phyloP scores from a whole-genome alignment of 2,888 invertebrate species.

The Acleris emargana region DNA sequence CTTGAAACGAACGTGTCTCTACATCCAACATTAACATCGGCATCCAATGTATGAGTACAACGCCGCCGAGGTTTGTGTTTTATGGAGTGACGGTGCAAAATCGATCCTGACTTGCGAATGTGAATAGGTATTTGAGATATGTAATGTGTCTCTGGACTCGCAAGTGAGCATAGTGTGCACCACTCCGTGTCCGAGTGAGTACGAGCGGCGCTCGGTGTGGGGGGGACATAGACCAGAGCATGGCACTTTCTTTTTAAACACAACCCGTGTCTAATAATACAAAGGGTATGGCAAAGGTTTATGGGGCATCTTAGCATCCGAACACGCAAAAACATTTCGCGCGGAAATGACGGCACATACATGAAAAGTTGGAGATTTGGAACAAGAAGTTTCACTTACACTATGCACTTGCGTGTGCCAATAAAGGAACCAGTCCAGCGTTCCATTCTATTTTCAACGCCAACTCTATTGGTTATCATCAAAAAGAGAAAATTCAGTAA shows the following conservation, averaged over 20 bases:
- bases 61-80: slow-evolving; percentile 60
- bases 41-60: slow-evolving; percentile 49
- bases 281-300: slow-evolving; percentile 73
- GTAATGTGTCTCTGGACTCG: slow-evolving; percentile 64
- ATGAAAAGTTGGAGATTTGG: slow-evolving; percentile 83
- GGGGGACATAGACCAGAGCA: slow-evolving; percentile 80
- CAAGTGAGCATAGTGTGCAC: slow-evolving; percentile 68
- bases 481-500: slow-evolving; percentile 81
- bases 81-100: slow-evolving; percentile 86
- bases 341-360: slow-evolving; percentile 77
- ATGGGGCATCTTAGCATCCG: slow-evolving; percentile 73
- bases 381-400: slow-evolving; percentile 84
- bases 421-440: slow-evolving; percentile 78
- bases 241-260: slow-evolving; percentile 80
- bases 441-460: slow-evolving; percentile 72
- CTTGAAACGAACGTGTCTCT: slow-evolving; percentile 48
- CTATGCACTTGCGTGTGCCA: slow-evolving; percentile 83
- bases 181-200: slow-evolving; percentile 60
- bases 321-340: slow-evolving; percentile 80
- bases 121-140: slow-evolving; percentile 57
- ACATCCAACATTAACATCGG: slow-evolving; percentile 49
- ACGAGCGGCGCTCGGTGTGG: slow-evolving; percentile 51
- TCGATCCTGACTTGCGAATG: slow-evolving; percentile 81
- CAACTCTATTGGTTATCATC: slow-evolving; percentile 64
- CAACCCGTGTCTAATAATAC: slow-evolving; percentile 61